Evolutionary conservation across 2,113 vertebrate genomes (phyloP).

Genomic region (Rhinolophus sinicus): DNA sequence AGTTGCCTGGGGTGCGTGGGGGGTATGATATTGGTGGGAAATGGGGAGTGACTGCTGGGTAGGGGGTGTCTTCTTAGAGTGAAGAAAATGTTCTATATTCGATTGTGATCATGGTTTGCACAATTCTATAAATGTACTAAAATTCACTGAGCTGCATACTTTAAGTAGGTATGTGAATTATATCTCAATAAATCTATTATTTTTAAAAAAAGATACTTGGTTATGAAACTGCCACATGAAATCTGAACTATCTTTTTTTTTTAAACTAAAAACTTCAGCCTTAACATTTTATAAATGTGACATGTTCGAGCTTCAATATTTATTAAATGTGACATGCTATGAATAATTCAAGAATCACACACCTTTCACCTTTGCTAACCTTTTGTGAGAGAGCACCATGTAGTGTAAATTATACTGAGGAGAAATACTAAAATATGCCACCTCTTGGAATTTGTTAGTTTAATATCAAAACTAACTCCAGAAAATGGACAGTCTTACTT

Average conservation of each 20-base stretch:
- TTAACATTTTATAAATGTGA: conserved; percentile 19
- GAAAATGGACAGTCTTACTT: neutral
- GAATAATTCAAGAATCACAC: neutral
- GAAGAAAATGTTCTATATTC: conserved; percentile 4
- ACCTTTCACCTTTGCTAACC: conserved; percentile 18
- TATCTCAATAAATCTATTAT: neutral
- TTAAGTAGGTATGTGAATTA: neutral
- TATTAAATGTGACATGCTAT: conserved; percentile 17
- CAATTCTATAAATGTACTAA: neutral
- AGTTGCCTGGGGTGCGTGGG: rapidly evolving
- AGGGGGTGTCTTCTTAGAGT: neutral
- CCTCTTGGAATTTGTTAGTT: conserved; percentile 18
- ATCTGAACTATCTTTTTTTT: conserved; percentile 3
- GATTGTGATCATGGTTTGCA: neutral
- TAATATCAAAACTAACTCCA: neutral
- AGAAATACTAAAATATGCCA: neutral
- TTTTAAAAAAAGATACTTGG: neutral
- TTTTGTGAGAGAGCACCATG: neutral
- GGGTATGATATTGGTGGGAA: neutral
- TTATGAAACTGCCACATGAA: conserved; percentile 34
- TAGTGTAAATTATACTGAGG: neutral
- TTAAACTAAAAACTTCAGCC: neutral
- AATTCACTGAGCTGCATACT: neutral
- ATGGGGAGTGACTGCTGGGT: neutral
- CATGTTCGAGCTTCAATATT: neutral